These are phyloP conservation scores for Drosophila serrata DNA, from an alignment of 1,140 invertebrate genomes.

Conservation along the genomic window DNA sequence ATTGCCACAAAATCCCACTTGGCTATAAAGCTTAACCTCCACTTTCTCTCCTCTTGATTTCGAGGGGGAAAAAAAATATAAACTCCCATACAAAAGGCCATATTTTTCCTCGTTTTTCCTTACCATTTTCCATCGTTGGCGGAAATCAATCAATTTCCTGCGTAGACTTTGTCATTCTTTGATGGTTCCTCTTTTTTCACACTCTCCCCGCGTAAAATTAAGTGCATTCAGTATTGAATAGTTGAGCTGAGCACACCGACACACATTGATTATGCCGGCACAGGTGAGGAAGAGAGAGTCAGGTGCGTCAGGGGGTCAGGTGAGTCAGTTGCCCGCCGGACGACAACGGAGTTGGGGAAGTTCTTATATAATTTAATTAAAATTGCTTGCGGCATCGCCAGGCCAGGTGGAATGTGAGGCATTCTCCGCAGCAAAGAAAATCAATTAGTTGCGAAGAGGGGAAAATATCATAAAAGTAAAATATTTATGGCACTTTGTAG, in stretches of 20 bases:
- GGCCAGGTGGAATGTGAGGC: slow-evolving; percentile 16
- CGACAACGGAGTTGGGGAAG: not conserved
- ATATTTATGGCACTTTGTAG: slow-evolving; percentile 17
- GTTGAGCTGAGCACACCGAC: slow-evolving; percentile 8
- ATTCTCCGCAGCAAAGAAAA: slow-evolving; percentile 24
- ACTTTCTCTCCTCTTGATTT: not conserved
- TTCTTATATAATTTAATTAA: slow-evolving; percentile 50
- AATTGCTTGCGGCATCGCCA: slow-evolving; percentile 2
- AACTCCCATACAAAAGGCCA: slow-evolving; percentile 28
- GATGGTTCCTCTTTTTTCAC: slow-evolving; percentile 17
- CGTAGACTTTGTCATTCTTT: slow-evolving; percentile 61
- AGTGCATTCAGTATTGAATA: slow-evolving; percentile 34
- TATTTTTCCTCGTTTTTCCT: slow-evolving; percentile 41
- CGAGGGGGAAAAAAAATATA: not conserved
- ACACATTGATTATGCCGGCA: slow-evolving; percentile 26
- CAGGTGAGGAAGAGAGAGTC: not conserved
- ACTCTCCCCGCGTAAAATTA: slow-evolving; percentile 10
- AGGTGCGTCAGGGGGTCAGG: not conserved
- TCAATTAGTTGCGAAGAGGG: slow-evolving; percentile 17
- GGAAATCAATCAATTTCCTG: slow-evolving; percentile 83
- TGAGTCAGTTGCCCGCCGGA: not conserved
- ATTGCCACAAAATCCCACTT: slow-evolving; percentile 17
- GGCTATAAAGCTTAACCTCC: not conserved
- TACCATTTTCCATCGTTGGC: slow-evolving; percentile 21
- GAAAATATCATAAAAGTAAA: slow-evolving; percentile 6